These are phyloP conservation scores for Ploceus nigricollis DNA, from an alignment of 2,113 vertebrate species.

Conservation along the genomic window DNA sequence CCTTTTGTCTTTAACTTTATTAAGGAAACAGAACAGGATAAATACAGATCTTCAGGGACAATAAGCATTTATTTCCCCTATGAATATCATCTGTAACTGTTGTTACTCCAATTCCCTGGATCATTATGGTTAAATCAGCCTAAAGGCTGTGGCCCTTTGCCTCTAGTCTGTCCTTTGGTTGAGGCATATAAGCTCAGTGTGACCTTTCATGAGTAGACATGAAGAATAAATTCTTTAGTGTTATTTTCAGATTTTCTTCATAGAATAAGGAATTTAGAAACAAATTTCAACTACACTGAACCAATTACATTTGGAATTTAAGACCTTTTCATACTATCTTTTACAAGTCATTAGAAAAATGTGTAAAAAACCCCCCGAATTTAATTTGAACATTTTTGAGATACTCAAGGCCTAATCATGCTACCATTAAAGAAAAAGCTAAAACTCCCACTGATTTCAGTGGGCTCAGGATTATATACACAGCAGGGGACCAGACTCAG, in stretches of 20 bases:
- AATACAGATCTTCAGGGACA: neutral
- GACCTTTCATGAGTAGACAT: neutral
- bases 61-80: neutral
- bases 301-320: neutral
- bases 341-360: neutral
- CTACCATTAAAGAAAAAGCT: neutral
- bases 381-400: neutral
- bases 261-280: neutral
- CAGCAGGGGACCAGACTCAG: neutral
- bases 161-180: neutral
- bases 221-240: neutral
- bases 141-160: neutral
- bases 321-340: neutral
- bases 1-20: neutral
- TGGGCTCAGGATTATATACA: neutral
- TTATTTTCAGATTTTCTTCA: neutral
- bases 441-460: neutral
- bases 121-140: neutral
- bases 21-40: neutral
- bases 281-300: neutral
- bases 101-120: neutral
- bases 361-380: fast-evolving
- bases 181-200: neutral
- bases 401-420: neutral
- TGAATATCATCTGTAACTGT: neutral